Base-by-base conservation (phyloP, 2,113 vertebrate genomes). In the Alces alces region DNA sequence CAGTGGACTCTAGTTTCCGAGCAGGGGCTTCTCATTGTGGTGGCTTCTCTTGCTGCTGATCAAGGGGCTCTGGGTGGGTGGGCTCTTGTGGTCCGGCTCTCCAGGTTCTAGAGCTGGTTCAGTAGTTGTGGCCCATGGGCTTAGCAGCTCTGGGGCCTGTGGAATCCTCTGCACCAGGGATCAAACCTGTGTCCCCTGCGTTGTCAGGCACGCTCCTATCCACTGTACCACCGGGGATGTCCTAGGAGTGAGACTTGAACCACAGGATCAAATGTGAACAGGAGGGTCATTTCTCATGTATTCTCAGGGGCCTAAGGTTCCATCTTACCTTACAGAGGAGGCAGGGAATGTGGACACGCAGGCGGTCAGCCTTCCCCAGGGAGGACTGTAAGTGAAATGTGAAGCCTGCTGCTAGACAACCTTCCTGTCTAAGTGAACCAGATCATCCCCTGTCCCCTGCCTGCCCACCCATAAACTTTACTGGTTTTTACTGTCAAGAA, bases 331-430 rank as follows among this genome's bases (percentile, higher is more conserved):
- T 6, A 3, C 1, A n/a, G 4, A n/a, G 79, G 52, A 15, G 21
- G 66, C 33, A 7, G 19, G n/a, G 28, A n/a, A 27, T 2, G 3
- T 30, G 6, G 14, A 66, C 7, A 27, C 0, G 23, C 21, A 47
- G 25, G 45, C 30, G 16, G 39, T 14, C 27, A 19, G 27, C 9
- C 33, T 28, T 50, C 58, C 3, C 28, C 52, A 45, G n/a, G 76
- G 45, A 15, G 12, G 17, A 47, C 6, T 39, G 55, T 50, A 83
- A 91, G 33, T 39, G 30, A 86, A 54, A 52, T 8, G 13, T 36
- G 45, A 52, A 28, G n/a, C 4, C 16, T 54, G 43, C 13, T 61
- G 45, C 36, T 39, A 16, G 16, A 64, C 4, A 58, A 87, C 50
- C 50, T 66, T 33, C 78, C 39, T 39, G 17, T 45, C 47, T 28